phyloP scores from a whole-genome alignment of 1,140 invertebrate genomes.

The Drosophila albomicans region DNA sequence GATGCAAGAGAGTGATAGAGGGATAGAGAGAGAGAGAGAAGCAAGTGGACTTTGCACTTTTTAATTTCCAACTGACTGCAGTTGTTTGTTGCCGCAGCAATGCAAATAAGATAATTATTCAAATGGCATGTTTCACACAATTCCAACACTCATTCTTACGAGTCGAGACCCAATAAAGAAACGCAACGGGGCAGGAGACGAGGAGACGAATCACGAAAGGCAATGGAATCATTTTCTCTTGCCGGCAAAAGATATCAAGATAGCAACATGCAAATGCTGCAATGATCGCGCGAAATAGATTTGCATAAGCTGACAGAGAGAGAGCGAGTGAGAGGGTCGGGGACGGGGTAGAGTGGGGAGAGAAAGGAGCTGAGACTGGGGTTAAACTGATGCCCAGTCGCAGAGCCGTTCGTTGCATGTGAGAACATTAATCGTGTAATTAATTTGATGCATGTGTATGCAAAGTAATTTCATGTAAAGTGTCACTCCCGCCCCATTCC shows the following conservation, averaged over 20 bases:
- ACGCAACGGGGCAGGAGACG: neutral
- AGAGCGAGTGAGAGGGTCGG: neutral
- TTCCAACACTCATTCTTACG: constrained; percentile 77
- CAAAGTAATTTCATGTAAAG: constrained; percentile 85
- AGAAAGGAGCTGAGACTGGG: neutral
- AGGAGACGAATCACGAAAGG: constrained; percentile 68
- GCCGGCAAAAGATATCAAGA: constrained; percentile 77
- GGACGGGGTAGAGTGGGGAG: neutral
- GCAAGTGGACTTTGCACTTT: constrained; percentile 61
- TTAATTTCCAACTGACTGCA: constrained; percentile 75
- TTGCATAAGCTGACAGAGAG: constrained; percentile 65
- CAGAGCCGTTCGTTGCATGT: constrained; percentile 62
- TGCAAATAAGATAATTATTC: constrained; percentile 85
- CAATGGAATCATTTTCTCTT: constrained; percentile 82
- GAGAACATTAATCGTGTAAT: constrained; percentile 85
- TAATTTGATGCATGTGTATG: constrained; percentile 85
- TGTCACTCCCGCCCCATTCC: constrained; percentile 66
- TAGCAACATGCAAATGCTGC: constrained; percentile 80
- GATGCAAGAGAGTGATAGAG: neutral
- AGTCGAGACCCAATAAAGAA: constrained; percentile 38
- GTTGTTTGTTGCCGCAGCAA: constrained; percentile 67
- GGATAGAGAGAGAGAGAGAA: neutral
- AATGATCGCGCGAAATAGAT: constrained; percentile 81
- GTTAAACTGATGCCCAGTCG: constrained; percentile 12
- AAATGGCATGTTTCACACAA: constrained; percentile 85